Evolutionary conservation across 2,113 vertebrate species (phyloP).

Genomic region (Neodon shergylaensis): DNA sequence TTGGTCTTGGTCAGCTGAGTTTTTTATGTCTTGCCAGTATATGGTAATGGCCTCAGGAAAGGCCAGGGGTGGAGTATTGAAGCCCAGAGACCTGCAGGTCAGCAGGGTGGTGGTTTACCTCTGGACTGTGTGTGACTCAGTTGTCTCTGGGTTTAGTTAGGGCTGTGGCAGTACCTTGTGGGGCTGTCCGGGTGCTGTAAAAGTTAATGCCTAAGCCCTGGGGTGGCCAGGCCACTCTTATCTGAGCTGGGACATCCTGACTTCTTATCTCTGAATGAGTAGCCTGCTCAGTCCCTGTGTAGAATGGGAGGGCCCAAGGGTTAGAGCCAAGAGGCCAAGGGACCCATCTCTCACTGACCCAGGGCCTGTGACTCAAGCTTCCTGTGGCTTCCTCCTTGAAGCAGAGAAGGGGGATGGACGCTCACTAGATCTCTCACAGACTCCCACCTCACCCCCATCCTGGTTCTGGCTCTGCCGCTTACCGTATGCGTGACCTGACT

Average conservation of each 20-base stretch:
- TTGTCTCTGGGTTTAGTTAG: background rate
- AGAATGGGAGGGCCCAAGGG: background rate
- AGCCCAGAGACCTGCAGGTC: background rate
- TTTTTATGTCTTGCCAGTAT: background rate
- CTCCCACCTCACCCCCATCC: background rate
- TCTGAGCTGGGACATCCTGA: constrained; percentile 12
- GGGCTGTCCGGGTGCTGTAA: background rate
- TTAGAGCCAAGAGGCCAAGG: background rate
- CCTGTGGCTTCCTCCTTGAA: background rate
- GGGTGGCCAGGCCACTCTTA: background rate
- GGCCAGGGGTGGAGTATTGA: background rate
- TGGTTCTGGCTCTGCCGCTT: background rate
- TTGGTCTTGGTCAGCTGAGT: background rate
- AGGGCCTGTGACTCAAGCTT: background rate
- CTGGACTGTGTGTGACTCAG: background rate
- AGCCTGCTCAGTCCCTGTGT: background rate
- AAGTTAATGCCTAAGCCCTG: background rate
- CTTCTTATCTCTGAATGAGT: constrained; percentile 41
- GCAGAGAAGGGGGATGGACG: background rate
- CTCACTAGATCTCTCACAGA: background rate
- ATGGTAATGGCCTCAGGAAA: background rate
- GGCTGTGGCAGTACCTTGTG: background rate
- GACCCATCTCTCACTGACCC: background rate
- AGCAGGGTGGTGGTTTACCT: background rate
- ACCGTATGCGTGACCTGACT: background rate